Evolutionary conservation across 2,888 invertebrate species (phyloP), one percentile per base, ranked within the genome.

Genomic region (Cinara cedri): DNA sequence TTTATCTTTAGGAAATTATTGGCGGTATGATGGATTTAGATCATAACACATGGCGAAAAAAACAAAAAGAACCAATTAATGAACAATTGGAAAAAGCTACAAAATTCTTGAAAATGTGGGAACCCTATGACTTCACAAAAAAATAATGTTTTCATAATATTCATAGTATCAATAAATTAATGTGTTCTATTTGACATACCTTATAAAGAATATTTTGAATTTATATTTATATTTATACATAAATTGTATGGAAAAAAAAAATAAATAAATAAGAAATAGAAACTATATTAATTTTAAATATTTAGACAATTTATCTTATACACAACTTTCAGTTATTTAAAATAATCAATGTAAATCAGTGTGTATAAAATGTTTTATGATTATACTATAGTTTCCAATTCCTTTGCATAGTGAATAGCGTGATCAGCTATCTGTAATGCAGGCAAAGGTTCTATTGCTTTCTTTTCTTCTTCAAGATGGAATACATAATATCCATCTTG

Each of bases 371-470:
- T 49, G n/a, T 44, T 26, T n/a, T 46, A 46, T 49, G 16, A 54
- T 90, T 92, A 98, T 82, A 99, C 98, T 88, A 99, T 99, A 97
- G 97, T 98, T 88, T 99, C 98, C 83, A 99, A 89, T 88, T 99
- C 98, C 85, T 94, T 91, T 3, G 98, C 99, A 87, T 99, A 99
- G 85, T 95, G 96, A 83, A 99, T 93, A 21, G 96, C 94, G 86
- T 98, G 96, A 84, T 94, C 92, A 0, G 97, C 97, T 49, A 99
- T 88, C 85, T 97, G 94, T 46, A 90, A 88, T 10, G 98, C 96
- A 0, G 98, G 97, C 83, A 99, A 90, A 82, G 88, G 91, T 86
- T 94, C 93, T 83, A 91, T 90, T 0, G 86, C 89, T 86, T 89
- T 93, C 84, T 92, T 92, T 71, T 92, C 91, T 84, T 93, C 93